Evolutionary conservation across 1,140 invertebrate genomes (phyloP).

Genomic region (Drepana arcuata): DNA sequence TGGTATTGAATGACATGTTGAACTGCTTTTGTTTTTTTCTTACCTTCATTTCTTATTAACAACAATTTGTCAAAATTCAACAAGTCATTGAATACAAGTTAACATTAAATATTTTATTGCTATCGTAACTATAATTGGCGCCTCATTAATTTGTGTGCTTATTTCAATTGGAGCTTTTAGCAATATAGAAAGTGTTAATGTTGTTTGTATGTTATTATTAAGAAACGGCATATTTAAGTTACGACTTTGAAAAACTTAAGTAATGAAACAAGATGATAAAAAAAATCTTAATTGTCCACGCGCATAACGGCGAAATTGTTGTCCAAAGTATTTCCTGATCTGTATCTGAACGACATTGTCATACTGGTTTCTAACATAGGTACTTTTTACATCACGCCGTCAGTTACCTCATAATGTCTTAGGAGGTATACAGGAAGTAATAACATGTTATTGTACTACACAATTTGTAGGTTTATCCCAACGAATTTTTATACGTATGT

Average conservation of each 20-base stretch:
- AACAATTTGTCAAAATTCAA: background rate
- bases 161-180: slow-evolving; percentile 26
- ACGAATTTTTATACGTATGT: background rate
- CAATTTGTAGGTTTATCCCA: background rate
- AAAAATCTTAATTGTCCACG: slow-evolving; percentile 25
- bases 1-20: no score
- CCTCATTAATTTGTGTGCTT: slow-evolving; percentile 23
- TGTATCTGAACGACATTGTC: slow-evolving; percentile 31
- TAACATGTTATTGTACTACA: background rate
- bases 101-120: background rate
- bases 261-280: slow-evolving; percentile 29
- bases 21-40: slow-evolving; percentile 11
- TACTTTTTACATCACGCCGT: slow-evolving; percentile 5
- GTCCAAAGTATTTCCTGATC: slow-evolving; percentile 33
- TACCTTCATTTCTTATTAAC: slow-evolving; percentile 2
- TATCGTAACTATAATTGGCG: slow-evolving; percentile 11
- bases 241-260: background rate
- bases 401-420: slow-evolving; percentile 5
- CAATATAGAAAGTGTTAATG: slow-evolving; percentile 7
- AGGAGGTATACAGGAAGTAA: slow-evolving; percentile 19
- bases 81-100: background rate
- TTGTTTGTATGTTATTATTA: slow-evolving; percentile 29
- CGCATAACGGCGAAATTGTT: slow-evolving; percentile 27
- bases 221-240: background rate
- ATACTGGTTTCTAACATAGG: slow-evolving; percentile 27